These are phyloP conservation scores for Caenorhabditis macrosperma DNA, from an alignment of 2,888 invertebrate species.

Conservation along the genomic window DNA sequence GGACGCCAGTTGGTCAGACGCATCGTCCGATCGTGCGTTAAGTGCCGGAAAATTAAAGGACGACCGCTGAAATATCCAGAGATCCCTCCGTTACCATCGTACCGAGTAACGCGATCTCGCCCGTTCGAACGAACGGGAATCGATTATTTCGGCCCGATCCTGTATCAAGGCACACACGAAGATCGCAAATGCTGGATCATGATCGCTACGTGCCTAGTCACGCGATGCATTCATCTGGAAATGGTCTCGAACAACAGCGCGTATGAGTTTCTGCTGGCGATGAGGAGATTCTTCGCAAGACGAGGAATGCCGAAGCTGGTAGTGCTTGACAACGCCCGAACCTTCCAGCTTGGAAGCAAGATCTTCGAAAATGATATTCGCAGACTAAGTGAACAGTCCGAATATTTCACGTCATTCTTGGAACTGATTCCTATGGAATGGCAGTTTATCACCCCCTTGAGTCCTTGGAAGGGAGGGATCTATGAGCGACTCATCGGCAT, in stretches of 20 bases:
- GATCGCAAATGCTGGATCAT: not conserved
- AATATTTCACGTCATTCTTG: too few relatives aligned
- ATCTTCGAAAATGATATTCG: too few relatives aligned
- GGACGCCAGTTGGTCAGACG: not conserved
- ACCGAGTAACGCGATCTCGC: constrained; percentile 62
- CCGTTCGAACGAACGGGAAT: not conserved
- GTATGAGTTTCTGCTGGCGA: too few relatives aligned
- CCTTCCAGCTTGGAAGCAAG: too few relatives aligned
- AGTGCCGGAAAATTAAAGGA: not conserved
- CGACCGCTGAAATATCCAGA: not conserved
- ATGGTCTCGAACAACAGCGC: not conserved
- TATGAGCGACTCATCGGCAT: too few relatives aligned
- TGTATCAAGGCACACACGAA: not conserved
- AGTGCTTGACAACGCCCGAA: too few relatives aligned
- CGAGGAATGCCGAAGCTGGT: too few relatives aligned
- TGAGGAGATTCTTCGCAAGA: too few relatives aligned
- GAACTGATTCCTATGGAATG: too few relatives aligned
- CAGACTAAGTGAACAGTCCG: too few relatives aligned
- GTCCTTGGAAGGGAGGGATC: too few relatives aligned
- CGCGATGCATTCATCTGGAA: not conserved
- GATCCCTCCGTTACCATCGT: constrained; percentile 70
- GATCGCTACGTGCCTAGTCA: not conserved
- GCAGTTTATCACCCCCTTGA: too few relatives aligned
- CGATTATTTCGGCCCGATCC: constrained; percentile 5
- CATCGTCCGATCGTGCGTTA: not conserved